Evolutionary conservation across 92 coral and sea anemone species (phyloP).

Genomic region (Phenganax marumi): DNA sequence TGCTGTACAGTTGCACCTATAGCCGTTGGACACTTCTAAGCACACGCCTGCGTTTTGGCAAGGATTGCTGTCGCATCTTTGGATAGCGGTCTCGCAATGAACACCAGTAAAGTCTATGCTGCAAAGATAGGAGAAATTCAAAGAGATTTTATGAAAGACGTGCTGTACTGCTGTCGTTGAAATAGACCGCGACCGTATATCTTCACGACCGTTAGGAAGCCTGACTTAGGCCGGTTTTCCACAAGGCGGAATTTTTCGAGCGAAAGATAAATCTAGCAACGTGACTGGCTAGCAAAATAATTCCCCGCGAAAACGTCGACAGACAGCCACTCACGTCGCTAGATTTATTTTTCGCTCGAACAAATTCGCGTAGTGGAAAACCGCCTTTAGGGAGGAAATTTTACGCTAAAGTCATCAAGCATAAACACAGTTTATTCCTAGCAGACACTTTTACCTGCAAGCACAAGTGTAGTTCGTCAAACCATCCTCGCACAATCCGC

Average conservation of each 20-base stretch:
- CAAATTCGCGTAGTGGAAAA: too few species aligned
- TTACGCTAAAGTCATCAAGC: neutral
- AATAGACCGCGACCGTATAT: neutral
- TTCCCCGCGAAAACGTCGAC: too few species aligned
- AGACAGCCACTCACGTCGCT: too few species aligned
- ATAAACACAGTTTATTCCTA: neutral
- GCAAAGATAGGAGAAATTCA: slow-evolving; percentile 61
- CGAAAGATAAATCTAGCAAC: too few species aligned
- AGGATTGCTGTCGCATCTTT: slow-evolving; percentile 84
- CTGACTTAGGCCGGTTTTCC: neutral
- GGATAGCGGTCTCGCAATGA: slow-evolving; percentile 71
- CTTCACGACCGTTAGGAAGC: neutral
- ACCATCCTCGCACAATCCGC: slow-evolving; percentile 84
- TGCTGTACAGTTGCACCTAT: slow-evolving; percentile 66
- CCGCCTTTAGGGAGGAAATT: neutral
- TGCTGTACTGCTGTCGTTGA: neutral
- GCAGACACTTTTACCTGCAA: slow-evolving; percentile 68
- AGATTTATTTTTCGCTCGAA: too few species aligned
- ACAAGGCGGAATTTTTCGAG: too few species aligned
- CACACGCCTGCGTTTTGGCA: slow-evolving; percentile 83
- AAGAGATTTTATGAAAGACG: too few species aligned
- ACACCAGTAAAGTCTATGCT: slow-evolving; percentile 77
- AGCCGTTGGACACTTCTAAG: slow-evolving; percentile 54
- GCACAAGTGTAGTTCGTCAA: slow-evolving; percentile 73
- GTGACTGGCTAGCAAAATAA: too few species aligned